These are phyloP conservation scores for Drosophila ficusphila DNA, from an alignment of 1,140 invertebrate species.

Conservation along the genomic window DNA sequence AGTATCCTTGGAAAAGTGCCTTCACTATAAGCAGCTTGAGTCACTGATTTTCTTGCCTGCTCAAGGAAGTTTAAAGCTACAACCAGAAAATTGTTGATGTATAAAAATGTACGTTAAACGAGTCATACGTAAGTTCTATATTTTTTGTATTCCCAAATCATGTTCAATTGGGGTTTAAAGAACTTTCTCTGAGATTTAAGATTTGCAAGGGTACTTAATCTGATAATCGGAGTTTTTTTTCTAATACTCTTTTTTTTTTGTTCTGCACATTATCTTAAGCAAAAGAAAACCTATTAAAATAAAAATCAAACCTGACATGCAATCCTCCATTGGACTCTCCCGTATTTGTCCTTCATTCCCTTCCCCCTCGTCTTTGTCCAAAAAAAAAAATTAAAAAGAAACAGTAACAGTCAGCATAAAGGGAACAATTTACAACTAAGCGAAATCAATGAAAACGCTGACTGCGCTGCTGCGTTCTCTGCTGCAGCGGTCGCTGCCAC, in stretches of 20 bases:
- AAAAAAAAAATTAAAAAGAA: slow-evolving; percentile 13
- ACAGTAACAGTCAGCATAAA: slow-evolving; percentile 40
- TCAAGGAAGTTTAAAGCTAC: no score
- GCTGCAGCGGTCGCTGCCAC: slow-evolving; percentile 26
- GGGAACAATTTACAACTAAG: slow-evolving; percentile 35
- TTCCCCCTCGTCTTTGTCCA: slow-evolving; percentile 2
- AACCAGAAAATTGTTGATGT: no score
- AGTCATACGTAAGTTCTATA: no score
- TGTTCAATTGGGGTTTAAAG: no score
- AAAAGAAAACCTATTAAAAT: slow-evolving; percentile 36
- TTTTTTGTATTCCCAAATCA: no score
- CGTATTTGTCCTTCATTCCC: background rate
- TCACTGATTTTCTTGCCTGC: no score
- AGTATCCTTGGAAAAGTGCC: slow-evolving; percentile 10
- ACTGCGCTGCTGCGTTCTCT: slow-evolving; percentile 4
- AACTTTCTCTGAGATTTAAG: background rate
- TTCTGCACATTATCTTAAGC: slow-evolving; percentile 21
- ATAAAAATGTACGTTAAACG: no score
- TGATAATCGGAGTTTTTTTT: slow-evolving; percentile 4
- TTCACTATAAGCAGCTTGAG: no score
- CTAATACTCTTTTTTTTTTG: background rate
- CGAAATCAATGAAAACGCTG: slow-evolving; percentile 49
- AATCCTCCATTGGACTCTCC: slow-evolving; percentile 6
- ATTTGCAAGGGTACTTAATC: slow-evolving; percentile 1
- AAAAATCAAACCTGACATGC: slow-evolving; percentile 34